Percentiles rank a stretch among this genome's conserved stretches.
These are phyloP conservation scores for Sarcophaga peregrina DNA, from an alignment of 1,140 invertebrate genomes.

Conservation along the genomic window DNA sequence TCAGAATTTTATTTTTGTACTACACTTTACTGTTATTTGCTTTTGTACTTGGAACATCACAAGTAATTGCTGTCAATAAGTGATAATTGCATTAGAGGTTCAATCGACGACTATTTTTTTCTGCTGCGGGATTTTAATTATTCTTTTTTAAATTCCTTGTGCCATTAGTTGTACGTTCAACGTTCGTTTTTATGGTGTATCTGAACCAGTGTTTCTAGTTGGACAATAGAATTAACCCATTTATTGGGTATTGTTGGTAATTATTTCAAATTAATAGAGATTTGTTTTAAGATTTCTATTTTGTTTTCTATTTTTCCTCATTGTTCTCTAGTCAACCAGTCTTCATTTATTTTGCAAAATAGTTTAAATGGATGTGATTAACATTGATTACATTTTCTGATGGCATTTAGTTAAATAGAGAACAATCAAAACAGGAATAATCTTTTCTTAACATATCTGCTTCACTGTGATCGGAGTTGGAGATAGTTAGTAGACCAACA, in stretches of 20 bases:
- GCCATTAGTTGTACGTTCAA: background rate
- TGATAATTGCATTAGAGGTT: constrained; percentile 38
- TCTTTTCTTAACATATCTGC: background rate
- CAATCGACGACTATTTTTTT: background rate
- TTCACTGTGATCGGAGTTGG: background rate
- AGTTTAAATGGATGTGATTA: constrained; percentile 37
- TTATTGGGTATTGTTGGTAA: constrained; percentile 19
- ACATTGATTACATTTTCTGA: constrained; percentile 35
- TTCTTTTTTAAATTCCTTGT: background rate
- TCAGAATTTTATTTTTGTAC: background rate
- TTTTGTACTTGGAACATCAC: background rate
- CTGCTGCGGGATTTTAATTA: background rate
- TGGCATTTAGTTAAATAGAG: constrained; percentile 17
- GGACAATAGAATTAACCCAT: constrained; percentile 36
- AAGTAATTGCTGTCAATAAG: constrained; percentile 39
- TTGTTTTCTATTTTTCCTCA: background rate
- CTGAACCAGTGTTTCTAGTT: background rate
- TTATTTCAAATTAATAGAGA: constrained; percentile 8
- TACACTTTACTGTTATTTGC: background rate
- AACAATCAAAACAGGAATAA: background rate
- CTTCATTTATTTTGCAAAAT: constrained; percentile 35
- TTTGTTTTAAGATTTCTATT: background rate
- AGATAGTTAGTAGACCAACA: no score
- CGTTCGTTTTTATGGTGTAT: background rate
- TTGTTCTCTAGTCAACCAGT: background rate